Evolutionary conservation across 2,113 vertebrate species (phyloP), one percentile per base, ranked within the genome.

Genomic region (Cyprinodon variegatus): DNA sequence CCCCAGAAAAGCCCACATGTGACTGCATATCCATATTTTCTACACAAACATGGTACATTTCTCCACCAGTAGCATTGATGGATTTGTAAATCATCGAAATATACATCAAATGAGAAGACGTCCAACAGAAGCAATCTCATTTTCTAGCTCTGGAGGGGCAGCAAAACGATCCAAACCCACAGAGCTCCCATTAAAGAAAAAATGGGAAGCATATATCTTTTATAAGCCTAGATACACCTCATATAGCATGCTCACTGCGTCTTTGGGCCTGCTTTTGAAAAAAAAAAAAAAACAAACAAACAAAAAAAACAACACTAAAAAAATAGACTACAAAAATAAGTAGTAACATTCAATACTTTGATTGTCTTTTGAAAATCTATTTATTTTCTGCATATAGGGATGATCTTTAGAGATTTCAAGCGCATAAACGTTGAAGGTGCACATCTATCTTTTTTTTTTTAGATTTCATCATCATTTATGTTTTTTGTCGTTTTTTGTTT

Each of bases 311-410:
- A 96, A 96, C 96, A 97, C 95, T 97, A 94, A 95, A 95, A 95
- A 96, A 96, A 96, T 96, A 96, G 95, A 95, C 92, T 98, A 98
- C 95, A 98, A 98, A 98, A 95, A 98, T 97, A 99, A 96, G 96
- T 97, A 94, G 50, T 94, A 96, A 96, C 98, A 97, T 98, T 96
- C 95, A 95, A 96, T 97, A 95, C 96, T 96, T 96, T 96, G 98
- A 98, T 98, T 99, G 97, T 99, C 97, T 95, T 94, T 92, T 96
- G 95, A 95, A 95, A 95, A 92, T 96, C 96, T 97, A 96, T 97
- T 96, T 95, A 95, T 96, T 97, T 96, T 96, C 93, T 95, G 93
- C 93, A 94, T 95, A 95, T 94, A 92, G 93, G 92, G 92, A 94
- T 92, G 91, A 97, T 95, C 95, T 96, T 96, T 96, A 95, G 95